Evolutionary conservation across 2,113 vertebrate species (phyloP).

Genomic region (Hippocampus barbouri): DNA sequence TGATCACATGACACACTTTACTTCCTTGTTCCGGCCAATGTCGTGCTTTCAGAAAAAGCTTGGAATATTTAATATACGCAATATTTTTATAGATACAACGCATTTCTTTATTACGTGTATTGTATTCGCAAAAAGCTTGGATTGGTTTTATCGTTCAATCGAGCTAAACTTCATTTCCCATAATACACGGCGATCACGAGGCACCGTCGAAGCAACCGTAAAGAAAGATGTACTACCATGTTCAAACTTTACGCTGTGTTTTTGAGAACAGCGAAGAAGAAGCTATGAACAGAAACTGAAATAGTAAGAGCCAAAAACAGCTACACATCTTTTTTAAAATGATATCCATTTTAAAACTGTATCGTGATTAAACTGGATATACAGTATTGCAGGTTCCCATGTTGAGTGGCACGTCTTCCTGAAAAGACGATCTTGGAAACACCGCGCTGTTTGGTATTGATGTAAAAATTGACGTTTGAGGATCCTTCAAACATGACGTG

Average conservation of each 20-base stretch:
- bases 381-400: background rate
- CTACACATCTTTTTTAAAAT: background rate
- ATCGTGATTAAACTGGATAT: background rate
- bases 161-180: constrained; percentile 47
- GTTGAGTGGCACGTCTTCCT: background rate
- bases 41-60: background rate
- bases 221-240: constrained; percentile 14
- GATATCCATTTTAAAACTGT: background rate
- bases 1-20: constrained; percentile 64
- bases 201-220: background rate
- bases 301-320: background rate
- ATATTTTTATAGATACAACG: no score
- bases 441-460: background rate
- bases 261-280: background rate
- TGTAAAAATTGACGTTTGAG: background rate
- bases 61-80: background rate
- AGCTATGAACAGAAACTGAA: background rate
- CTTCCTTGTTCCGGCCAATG: constrained; percentile 45
- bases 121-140: background rate
- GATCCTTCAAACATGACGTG: constrained; percentile 42
- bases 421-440: constrained; percentile 23
- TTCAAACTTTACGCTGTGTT: background rate
- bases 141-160: background rate
- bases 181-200: background rate
- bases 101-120: background rate